Conservation (phyloP, 2,113 vertebrate species). For the Gobiocypris rarus region DNA sequence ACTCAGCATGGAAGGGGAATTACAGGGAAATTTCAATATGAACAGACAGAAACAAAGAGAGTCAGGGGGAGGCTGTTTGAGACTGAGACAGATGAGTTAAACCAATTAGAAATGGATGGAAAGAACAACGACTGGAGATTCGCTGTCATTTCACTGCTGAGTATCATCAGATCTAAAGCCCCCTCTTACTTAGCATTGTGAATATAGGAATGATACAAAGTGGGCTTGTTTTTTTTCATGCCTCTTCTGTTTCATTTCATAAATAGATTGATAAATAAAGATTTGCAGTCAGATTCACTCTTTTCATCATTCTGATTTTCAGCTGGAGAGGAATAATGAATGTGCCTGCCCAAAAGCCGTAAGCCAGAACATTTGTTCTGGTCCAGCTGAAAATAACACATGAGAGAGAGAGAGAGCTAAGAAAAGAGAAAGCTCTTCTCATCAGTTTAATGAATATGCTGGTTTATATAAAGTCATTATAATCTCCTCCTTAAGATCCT, state of each 20-base stretch:
- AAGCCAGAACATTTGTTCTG: conserved; percentile 35
- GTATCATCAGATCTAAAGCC: conserved; percentile 30
- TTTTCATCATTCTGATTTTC: conserved; percentile 35
- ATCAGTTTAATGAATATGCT: conserved; percentile 12
- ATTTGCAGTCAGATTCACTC: conserved; percentile 29
- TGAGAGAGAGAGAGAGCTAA: conserved; percentile 17
- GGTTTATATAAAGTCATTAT: background rate
- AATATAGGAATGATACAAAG: conserved; percentile 17
- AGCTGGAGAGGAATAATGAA: conserved; percentile 38
- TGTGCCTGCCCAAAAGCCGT: conserved; percentile 25
- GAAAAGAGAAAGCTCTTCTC: background rate
- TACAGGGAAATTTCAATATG: conserved; percentile 42
- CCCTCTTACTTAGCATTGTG: background rate
- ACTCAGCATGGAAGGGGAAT: conserved; percentile 28
- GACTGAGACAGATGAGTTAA: conserved; percentile 38
- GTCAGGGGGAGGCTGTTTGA: conserved; percentile 17
- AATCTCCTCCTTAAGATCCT: background rate
- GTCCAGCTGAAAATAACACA: conserved; percentile 23
- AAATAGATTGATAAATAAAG: conserved; percentile 45
- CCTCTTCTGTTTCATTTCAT: conserved; percentile 27
- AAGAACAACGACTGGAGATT: conserved; percentile 29
- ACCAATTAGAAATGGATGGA: conserved; percentile 47
- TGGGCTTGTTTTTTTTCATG: background rate
- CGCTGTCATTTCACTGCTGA: conserved; percentile 25
- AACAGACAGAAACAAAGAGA: conserved; percentile 45